Conservation (phyloP, 1,140 invertebrate species). For the Drosophila quadrilineata region DNA sequence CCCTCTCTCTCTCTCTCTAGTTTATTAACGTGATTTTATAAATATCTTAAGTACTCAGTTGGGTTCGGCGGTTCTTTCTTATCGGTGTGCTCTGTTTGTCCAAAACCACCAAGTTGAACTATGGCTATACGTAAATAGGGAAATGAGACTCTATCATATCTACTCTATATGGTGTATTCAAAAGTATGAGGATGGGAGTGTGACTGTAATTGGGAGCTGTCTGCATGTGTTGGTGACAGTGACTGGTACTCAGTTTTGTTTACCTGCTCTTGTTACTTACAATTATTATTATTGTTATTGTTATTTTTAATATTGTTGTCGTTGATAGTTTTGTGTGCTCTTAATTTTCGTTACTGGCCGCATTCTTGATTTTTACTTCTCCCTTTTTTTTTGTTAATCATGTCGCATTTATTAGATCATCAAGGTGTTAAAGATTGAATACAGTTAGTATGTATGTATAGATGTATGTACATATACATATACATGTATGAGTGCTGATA, state of each 20-base stretch:
- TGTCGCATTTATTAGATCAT: constrained; percentile 74
- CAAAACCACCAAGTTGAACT: constrained; percentile 21
- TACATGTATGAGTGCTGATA: constrained; percentile 40
- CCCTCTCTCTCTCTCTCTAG: no score
- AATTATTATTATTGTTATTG: constrained; percentile 23
- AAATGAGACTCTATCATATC: neutral
- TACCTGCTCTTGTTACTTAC: constrained; percentile 14
- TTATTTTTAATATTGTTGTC: constrained; percentile 6
- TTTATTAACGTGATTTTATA: constrained; percentile 60
- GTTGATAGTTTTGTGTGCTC: constrained; percentile 34
- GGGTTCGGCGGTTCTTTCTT: constrained; percentile 42
- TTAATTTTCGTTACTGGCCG: constrained; percentile 39
- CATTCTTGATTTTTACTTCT: constrained; percentile 42
- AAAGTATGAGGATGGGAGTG: neutral
- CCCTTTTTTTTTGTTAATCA: constrained; percentile 58
- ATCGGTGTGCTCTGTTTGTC: constrained; percentile 61
- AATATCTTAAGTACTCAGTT: constrained; percentile 63
- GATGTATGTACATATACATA: neutral
- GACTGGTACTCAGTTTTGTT: neutral
- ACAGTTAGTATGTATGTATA: neutral
- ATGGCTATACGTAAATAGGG: constrained; percentile 14
- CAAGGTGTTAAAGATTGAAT: constrained; percentile 69
- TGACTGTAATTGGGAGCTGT: neutral
- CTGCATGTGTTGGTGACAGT: neutral
- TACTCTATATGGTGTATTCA: no score